phyloP scores from a whole-genome alignment of 2,888 invertebrate genomes.

The Ctenicera cuprea region DNA sequence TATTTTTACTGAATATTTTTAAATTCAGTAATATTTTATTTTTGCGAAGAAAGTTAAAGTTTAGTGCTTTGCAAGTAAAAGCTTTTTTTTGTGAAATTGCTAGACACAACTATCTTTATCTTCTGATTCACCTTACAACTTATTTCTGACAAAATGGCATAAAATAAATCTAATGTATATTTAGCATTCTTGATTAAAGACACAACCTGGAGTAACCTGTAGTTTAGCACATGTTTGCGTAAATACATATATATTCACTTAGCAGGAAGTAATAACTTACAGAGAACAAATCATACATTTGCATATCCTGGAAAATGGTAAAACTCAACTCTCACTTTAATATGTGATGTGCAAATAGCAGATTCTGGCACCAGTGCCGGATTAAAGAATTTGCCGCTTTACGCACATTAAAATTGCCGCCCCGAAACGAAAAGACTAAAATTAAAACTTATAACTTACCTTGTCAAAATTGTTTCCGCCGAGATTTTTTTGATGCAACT shows the following conservation, averaged over 20 bases:
- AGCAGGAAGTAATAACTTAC: conserved; percentile 38
- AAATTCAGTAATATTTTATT: too few relatives aligned
- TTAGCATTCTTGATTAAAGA: conserved; percentile 23
- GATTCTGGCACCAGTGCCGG: too few relatives aligned
- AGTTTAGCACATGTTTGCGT: not conserved
- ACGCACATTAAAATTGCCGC: too few relatives aligned
- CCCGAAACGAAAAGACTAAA: too few relatives aligned
- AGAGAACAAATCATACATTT: conserved; percentile 36
- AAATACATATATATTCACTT: conserved; percentile 9
- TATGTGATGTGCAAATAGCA: conserved; percentile 25
- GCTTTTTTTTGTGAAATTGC: not conserved
- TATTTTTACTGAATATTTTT: too few relatives aligned
- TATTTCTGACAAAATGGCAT: conserved; percentile 2
- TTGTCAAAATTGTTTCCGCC: too few relatives aligned
- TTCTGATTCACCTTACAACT: not conserved
- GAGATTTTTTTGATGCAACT: too few relatives aligned
- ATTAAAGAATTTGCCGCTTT: too few relatives aligned
- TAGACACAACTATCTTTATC: too few relatives aligned
- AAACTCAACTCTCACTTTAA: conserved; percentile 4
- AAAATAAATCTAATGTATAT: conserved; percentile 3
- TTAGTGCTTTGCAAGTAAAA: not conserved
- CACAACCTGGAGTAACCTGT: conserved; percentile 27
- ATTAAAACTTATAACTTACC: too few relatives aligned
- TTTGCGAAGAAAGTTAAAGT: too few relatives aligned
- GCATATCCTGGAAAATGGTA: conserved; percentile 35